Base-by-base conservation (phyloP, 1,140 invertebrate genomes). In the Doryteuthis pealeii region DNA sequence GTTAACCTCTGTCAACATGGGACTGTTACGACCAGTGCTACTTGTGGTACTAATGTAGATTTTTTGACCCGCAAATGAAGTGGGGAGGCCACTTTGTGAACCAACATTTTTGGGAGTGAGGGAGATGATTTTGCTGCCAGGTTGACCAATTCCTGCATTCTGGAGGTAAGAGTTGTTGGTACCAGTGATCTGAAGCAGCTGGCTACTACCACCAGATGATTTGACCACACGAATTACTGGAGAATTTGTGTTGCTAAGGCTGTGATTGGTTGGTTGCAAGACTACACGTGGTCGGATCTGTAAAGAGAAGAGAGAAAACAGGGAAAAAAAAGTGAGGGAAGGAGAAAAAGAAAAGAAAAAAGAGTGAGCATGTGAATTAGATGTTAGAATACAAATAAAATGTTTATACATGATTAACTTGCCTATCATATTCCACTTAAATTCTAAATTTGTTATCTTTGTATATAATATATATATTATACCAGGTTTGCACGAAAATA, bases 11-110 rank as follows among this genome's bases (percentile, higher is more conserved):
- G 66, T 68, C 26, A 68, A 22, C 66, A 68, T 10, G 6, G 66
- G 66, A 68, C 66, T 68, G 66, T 68, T 68, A 22, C 66, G 28
- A 18, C 66, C 66, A 68, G 66, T 32, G 30, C 28, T 33, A 68
- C 30, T 32, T 32, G 28, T 68, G 22, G 66, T 68, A 22, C 26
- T 68, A 32, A 68, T 68, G 66, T 32, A 32, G 66, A 68, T 68
- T 32, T 68, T 68, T 32, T 31, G 66, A 30, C n/a, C 32, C 15
- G 28, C 32, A 33, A 68, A 32, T 4, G 30, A 31, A 31, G n/a
- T 68, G 22, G 58, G 58, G 18, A 32, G 18, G 18, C 66, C 66
- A 68, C 66, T 68, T 68, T 68, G 66, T 8, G 28, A 33, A 68
- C 66, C 66, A 68, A 31, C 28, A 31, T 68, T 68, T 31, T 31